Conservation (phyloP, 2,113 vertebrate species). For the Mobula hypostoma region DNA sequence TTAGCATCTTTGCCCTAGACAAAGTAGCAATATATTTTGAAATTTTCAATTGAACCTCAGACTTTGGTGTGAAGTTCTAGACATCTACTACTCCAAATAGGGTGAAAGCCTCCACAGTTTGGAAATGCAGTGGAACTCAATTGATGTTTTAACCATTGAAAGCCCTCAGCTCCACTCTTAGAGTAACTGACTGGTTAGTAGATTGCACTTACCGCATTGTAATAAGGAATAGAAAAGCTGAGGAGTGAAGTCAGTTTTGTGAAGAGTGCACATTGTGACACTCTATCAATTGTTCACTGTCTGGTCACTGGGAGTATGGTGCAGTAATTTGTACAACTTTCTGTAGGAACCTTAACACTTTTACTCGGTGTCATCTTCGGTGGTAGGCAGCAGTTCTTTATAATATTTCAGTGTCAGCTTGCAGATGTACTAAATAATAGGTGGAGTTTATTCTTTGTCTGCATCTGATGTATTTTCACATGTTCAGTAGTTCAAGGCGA, state of each 20-base stretch:
- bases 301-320: not conserved
- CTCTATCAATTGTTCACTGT: not conserved
- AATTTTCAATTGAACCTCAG: not conserved
- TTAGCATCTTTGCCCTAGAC: not conserved
- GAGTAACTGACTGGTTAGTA: conserved; percentile 35
- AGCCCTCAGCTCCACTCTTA: not conserved
- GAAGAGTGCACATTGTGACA: not conserved
- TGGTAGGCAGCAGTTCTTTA: conserved; percentile 48
- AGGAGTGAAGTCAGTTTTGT: not conserved
- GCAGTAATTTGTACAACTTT: not conserved
- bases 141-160: conserved; percentile 5
- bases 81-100: not conserved
- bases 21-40: not conserved
- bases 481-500: conserved; percentile 44
- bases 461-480: conserved; percentile 63
- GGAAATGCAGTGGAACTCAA: conserved; percentile 40
- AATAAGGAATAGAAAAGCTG: conserved; percentile 38
- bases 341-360: conserved; percentile 39
- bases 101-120: not conserved
- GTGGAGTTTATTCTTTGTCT: conserved; percentile 48
- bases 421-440: conserved; percentile 50
- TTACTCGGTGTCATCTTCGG: conserved; percentile 49
- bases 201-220: conserved; percentile 39
- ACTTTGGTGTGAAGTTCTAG: not conserved
- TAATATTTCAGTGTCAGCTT: conserved; percentile 47